Evolutionary conservation across 2,888 invertebrate genomes (phyloP).

Genomic region (Lacanobia oleracea): DNA sequence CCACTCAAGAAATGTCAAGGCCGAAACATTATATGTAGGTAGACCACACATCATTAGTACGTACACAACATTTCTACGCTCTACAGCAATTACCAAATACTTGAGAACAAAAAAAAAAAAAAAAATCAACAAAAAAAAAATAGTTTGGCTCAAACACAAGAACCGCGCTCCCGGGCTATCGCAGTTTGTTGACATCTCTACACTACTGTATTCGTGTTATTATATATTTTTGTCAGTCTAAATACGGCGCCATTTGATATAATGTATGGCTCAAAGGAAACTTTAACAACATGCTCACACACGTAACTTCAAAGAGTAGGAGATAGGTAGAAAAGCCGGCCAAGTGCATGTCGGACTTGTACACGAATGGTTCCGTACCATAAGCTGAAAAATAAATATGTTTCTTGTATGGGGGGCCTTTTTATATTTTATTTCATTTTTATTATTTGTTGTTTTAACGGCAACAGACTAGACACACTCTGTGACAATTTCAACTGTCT

Average conservation of each 20-base stretch:
- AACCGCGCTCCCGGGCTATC: constrained; percentile 48
- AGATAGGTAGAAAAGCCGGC: background rate
- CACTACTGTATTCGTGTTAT: constrained; percentile 55
- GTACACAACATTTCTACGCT: constrained; percentile 17
- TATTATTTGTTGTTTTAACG: too few species aligned
- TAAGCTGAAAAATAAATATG: too few species aligned
- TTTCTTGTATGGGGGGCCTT: too few species aligned
- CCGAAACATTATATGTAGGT: background rate
- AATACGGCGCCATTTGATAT: constrained; percentile 52
- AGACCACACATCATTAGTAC: constrained; percentile 12
- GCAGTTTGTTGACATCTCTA: constrained; percentile 66
- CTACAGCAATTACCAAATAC: constrained; percentile 19
- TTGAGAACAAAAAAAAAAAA: constrained; percentile 28
- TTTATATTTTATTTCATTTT: too few species aligned
- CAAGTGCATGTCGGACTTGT: too few species aligned
- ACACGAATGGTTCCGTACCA: too few species aligned
- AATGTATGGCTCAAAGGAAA: constrained; percentile 47
- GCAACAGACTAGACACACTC: too few species aligned
- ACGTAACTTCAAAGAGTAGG: constrained; percentile 27
- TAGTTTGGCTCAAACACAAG: constrained; percentile 52
- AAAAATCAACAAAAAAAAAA: constrained; percentile 15
- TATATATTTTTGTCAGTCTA: constrained; percentile 58
- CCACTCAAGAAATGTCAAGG: constrained; percentile 30
- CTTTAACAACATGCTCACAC: constrained; percentile 30
- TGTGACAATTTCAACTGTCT: too few species aligned